Percentiles rank a stretch among this genome's conserved stretches.
phyloP scores from a whole-genome alignment of 2,113 vertebrate species.

The Cairina moschata region DNA sequence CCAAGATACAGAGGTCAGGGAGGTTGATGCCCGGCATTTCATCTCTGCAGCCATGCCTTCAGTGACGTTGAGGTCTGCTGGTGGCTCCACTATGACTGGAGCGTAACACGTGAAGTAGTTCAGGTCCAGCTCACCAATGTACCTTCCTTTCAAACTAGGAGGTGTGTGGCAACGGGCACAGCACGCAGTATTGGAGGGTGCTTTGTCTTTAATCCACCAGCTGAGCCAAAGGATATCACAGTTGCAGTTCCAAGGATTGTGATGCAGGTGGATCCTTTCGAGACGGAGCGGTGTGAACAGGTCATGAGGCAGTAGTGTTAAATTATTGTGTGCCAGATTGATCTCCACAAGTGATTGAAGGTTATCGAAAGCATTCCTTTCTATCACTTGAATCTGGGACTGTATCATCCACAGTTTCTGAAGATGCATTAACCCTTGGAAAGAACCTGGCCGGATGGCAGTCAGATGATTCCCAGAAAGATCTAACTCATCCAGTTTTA shows the following conservation, averaged over 20 bases:
- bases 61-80: conserved; percentile 95
- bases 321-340: conserved; percentile 97
- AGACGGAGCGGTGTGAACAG: conserved; percentile 97
- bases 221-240: conserved; percentile 99
- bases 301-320: conserved; percentile 97
- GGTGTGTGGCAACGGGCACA: conserved; percentile 97
- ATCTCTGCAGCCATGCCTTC: conserved; percentile 97
- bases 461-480: conserved; percentile 98
- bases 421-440: conserved; percentile 97
- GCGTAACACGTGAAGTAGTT: conserved; percentile 98
- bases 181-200: conserved; percentile 96
- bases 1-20: conserved; percentile 97
- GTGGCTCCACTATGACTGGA: conserved; percentile 98
- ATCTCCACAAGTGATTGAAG: conserved; percentile 98
- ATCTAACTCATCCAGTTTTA: conserved; percentile 96
- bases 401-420: conserved; percentile 99
- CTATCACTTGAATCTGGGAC: conserved; percentile 97
- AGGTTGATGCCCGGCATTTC: conserved; percentile 93
- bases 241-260: conserved; percentile 99
- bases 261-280: conserved; percentile 96
- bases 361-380: conserved; percentile 98
- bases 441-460: conserved; percentile 92
- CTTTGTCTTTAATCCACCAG: conserved; percentile 99
- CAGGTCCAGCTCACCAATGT: conserved; percentile 97
- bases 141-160: conserved; percentile 91